These are phyloP conservation scores for Edolisoma coerulescens DNA, from an alignment of 2,113 vertebrate species.

Conservation along the genomic window DNA sequence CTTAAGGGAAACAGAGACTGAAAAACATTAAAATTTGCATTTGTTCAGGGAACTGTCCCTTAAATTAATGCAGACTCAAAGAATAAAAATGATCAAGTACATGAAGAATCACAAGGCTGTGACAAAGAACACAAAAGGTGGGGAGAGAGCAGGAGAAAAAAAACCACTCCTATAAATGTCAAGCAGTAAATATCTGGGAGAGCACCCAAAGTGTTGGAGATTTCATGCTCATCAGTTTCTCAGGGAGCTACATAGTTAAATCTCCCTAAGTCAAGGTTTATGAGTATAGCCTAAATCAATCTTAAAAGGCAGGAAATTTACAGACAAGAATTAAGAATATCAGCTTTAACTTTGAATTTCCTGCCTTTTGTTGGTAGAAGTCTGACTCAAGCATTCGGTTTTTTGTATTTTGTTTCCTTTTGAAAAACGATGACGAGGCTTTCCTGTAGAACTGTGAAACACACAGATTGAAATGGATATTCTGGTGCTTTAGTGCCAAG, in stretches of 20 bases:
- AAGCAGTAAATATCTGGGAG: background rate
- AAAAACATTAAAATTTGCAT: background rate
- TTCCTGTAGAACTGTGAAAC: constrained; percentile 46
- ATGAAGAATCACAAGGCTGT: background rate
- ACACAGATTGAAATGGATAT: constrained; percentile 12
- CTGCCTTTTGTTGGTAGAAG: constrained; percentile 49
- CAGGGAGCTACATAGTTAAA: background rate
- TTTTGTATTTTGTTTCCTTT: constrained; percentile 45
- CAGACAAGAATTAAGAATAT: constrained; percentile 45
- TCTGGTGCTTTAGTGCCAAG: background rate
- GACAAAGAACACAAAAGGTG: background rate
- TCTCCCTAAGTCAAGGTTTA: background rate
- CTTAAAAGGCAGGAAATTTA: constrained; percentile 60
- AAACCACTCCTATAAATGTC: background rate
- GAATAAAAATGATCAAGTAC: background rate
- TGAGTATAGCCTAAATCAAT: background rate
- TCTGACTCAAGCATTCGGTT: constrained; percentile 14
- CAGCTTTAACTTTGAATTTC: constrained; percentile 47
- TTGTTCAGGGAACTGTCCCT: background rate
- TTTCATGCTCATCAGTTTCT: constrained; percentile 11
- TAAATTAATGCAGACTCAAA: background rate
- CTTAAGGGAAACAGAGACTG: background rate
- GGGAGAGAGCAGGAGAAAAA: background rate
- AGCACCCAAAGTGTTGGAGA: background rate
- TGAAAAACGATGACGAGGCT: background rate